Conservation (phyloP, 37 sponge, comb jelly and placozoan species). For the Bolinopsis microptera region DNA sequence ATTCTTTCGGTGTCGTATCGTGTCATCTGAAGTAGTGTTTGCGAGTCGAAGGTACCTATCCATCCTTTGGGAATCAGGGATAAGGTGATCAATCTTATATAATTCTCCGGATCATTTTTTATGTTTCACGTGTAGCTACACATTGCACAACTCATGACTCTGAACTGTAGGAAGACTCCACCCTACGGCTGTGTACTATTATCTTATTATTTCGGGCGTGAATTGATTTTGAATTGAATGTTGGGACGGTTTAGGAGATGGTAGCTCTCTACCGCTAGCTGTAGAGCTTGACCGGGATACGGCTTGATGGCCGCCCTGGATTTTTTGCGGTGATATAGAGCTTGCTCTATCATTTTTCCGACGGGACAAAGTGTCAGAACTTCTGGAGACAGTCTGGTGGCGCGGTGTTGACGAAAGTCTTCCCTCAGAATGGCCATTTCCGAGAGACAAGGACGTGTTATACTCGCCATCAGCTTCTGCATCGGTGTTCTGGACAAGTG, state of each 20-base stretch:
- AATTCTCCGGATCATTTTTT: not conserved
- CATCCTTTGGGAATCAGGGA: not conserved
- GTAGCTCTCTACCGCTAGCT: not conserved
- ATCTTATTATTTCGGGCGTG: not conserved
- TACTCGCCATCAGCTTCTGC: too few species aligned
- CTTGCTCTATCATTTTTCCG: too few species aligned
- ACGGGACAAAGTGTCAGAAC: too few species aligned
- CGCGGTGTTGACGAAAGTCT: too few species aligned
- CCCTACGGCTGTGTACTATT: not conserved
- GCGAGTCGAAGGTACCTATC: not conserved
- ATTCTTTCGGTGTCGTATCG: not conserved
- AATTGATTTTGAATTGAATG: too few species aligned
- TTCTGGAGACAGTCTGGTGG: too few species aligned
- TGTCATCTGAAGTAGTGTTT: not conserved
- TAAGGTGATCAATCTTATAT: not conserved
- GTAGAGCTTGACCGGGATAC: not conserved
- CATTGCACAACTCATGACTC: too few species aligned
- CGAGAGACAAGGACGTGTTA: too few species aligned
- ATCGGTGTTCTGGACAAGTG: not conserved
- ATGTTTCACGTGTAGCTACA: not conserved
- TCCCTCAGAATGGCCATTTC: too few species aligned
- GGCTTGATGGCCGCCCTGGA: not conserved
- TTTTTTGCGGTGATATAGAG: not conserved
- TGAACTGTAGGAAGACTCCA: not conserved
- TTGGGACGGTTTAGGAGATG: not conserved